Conservation (phyloP, 2,888 invertebrate genomes). For the Mallateleia sp. region DNA sequence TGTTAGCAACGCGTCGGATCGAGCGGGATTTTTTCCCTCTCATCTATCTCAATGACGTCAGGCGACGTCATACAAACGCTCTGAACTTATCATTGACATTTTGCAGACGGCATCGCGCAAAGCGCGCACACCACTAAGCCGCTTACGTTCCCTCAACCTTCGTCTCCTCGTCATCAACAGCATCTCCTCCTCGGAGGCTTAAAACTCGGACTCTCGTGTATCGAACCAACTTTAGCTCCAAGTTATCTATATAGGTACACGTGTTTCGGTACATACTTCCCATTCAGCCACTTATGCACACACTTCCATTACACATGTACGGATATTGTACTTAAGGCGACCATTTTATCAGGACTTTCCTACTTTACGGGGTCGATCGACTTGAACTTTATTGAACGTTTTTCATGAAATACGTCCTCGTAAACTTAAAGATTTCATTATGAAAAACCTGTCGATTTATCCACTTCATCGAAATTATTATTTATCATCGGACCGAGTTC, state of each 20-base stretch:
- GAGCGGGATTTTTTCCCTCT: slow-evolving; percentile 9
- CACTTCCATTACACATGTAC: slow-evolving; percentile 37
- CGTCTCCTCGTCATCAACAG: slow-evolving; percentile 57
- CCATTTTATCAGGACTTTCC: slow-evolving; percentile 33
- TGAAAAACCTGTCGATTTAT: background rate
- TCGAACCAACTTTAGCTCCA: slow-evolving; percentile 47
- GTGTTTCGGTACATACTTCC: slow-evolving; percentile 37
- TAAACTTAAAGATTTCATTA: background rate
- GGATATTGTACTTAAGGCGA: slow-evolving; percentile 13
- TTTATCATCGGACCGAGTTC: too few relatives aligned
- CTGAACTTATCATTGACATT: slow-evolving; percentile 74
- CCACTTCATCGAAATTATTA: too few relatives aligned
- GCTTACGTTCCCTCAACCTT: slow-evolving; percentile 80
- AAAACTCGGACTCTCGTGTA: slow-evolving; percentile 51
- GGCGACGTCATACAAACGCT: slow-evolving; percentile 57
- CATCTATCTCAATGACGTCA: slow-evolving; percentile 65
- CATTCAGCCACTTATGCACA: slow-evolving; percentile 53
- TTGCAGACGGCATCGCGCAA: slow-evolving; percentile 78
- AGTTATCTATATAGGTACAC: slow-evolving; percentile 56
- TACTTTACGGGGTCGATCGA: slow-evolving; percentile 35
- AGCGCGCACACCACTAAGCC: slow-evolving; percentile 82
- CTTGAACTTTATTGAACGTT: slow-evolving; percentile 34
- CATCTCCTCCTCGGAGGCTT: slow-evolving; percentile 53
- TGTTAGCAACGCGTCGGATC: too few relatives aligned
- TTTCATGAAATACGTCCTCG: slow-evolving; percentile 13